These are phyloP conservation scores for Pipistrellus nathusii DNA, from an alignment of 2,797 vertebrate genomes.

Conservation along the genomic window DNA sequence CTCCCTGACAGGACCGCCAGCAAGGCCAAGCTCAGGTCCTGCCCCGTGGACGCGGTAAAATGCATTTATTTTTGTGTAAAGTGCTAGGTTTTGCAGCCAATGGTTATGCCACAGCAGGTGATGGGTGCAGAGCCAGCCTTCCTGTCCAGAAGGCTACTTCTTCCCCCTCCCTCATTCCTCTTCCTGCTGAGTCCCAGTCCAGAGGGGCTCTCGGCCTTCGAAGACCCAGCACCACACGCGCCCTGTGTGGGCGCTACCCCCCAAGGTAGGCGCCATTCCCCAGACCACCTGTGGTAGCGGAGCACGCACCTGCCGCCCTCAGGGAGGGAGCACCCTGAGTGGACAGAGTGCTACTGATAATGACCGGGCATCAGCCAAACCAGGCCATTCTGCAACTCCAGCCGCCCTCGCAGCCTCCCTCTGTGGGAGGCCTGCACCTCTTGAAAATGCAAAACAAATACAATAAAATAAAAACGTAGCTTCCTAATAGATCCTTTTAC, in stretches of 20 bases:
- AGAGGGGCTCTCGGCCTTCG: not conserved
- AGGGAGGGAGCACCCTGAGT: not conserved
- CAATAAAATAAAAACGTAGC: not conserved
- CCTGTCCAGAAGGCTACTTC: not conserved
- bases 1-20: not conserved
- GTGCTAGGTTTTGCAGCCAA: not conserved
- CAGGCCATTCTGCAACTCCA: not conserved
- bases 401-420: not conserved
- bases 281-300: not conserved
- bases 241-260: not conserved
- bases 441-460: not conserved
- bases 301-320: not conserved
- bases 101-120: not conserved
- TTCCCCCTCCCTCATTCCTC: conserved; percentile 4
- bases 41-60: not conserved
- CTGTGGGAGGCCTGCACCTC: too few species aligned
- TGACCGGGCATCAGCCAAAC: not conserved
- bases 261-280: not conserved
- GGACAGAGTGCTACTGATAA: not conserved
- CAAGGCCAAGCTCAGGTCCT: not conserved
- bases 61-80: conserved; percentile 1
- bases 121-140: not conserved
- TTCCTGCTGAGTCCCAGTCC: not conserved
- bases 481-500: not conserved
- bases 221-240: not conserved